A percentile compares a stretch with the other conserved stretches of the same genome.
These are phyloP conservation scores for Poeciliopsis infans DNA, from an alignment of 2,797 vertebrate species.

Conservation along the genomic window DNA sequence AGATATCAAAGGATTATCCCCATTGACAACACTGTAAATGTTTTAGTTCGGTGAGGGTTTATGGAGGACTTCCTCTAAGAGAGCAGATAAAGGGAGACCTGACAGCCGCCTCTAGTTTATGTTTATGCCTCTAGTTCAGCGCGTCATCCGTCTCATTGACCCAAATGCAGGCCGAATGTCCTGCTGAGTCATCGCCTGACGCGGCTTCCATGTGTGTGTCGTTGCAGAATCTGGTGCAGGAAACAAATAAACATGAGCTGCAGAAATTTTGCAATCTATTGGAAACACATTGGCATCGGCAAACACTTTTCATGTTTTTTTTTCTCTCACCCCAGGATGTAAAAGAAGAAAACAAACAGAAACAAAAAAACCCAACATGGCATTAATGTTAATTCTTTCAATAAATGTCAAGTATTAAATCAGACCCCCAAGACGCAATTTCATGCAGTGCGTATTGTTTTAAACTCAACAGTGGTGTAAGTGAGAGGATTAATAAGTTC, in stretches of 20 bases:
- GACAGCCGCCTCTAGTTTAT: slow-evolving; percentile 31
- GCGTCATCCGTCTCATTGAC: slow-evolving; percentile 41
- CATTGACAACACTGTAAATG: slow-evolving; percentile 40
- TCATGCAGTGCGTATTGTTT: slow-evolving; percentile 13
- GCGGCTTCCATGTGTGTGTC: slow-evolving; percentile 5
- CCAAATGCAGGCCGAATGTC: slow-evolving; percentile 21
- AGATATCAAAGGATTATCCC: slow-evolving; percentile 58
- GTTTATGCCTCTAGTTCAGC: slow-evolving; percentile 35
- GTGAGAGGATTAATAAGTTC: slow-evolving; percentile 35
- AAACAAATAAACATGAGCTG: slow-evolving; percentile 12
- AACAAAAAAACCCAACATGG: too few species aligned
- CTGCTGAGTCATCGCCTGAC: slow-evolving; percentile 36
- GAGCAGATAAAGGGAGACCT: slow-evolving; percentile 30
- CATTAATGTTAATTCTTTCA: not conserved
- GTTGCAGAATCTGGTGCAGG: not conserved
- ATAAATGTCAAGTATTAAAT: slow-evolving; percentile 12
- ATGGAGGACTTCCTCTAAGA: slow-evolving; percentile 49
- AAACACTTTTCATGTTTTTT: slow-evolving; percentile 14
- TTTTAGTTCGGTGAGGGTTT: slow-evolving; percentile 42
- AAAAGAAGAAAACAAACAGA: not conserved
- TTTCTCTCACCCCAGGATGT: slow-evolving; percentile 1
- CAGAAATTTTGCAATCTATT: slow-evolving; percentile 14
- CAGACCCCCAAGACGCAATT: slow-evolving; percentile 1
- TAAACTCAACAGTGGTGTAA: slow-evolving; percentile 35
- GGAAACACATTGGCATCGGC: not conserved